Evolutionary conservation across 2,113 vertebrate species (phyloP).

Genomic region (Centropristis striata): DNA sequence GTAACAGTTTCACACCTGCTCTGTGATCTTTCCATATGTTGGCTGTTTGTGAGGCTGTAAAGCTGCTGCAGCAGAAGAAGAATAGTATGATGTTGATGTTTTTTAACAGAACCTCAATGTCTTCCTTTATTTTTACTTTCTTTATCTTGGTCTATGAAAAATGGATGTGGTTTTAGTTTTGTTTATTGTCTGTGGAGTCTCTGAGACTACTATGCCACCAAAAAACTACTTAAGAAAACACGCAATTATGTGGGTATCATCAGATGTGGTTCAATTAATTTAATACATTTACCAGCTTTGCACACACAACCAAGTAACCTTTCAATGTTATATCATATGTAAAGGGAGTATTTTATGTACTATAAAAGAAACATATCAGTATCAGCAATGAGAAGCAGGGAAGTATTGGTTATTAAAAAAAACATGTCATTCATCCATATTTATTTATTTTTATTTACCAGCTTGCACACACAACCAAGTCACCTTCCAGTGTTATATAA

Average conservation of each 20-base stretch:
- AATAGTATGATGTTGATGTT: too few species aligned
- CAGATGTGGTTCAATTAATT: neutral
- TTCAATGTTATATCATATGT: too few species aligned
- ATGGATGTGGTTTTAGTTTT: neutral
- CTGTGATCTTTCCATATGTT: slow-evolving; percentile 32
- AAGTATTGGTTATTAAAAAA: too few species aligned
- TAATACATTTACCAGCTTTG: neutral
- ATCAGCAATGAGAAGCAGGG: too few species aligned
- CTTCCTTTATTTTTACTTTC: neutral
- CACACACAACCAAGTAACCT: too few species aligned
- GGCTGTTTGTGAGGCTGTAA: slow-evolving; percentile 30
- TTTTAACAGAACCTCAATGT: neutral
- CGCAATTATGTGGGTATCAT: neutral
- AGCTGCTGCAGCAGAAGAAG: neutral
- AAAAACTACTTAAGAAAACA: too few species aligned
- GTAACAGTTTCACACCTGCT: slow-evolving; percentile 34
- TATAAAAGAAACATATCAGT: too few species aligned
- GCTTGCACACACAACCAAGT: neutral
- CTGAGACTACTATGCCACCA: neutral
- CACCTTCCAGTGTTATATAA: neutral
- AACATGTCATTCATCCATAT: too few species aligned
- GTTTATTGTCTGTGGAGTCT: neutral
- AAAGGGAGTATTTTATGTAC: too few species aligned
- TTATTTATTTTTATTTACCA: too few species aligned
- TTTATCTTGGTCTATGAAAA: neutral